phyloP scores from a whole-genome alignment of 2,888 invertebrate species.

The Epinotia bilunana region DNA sequence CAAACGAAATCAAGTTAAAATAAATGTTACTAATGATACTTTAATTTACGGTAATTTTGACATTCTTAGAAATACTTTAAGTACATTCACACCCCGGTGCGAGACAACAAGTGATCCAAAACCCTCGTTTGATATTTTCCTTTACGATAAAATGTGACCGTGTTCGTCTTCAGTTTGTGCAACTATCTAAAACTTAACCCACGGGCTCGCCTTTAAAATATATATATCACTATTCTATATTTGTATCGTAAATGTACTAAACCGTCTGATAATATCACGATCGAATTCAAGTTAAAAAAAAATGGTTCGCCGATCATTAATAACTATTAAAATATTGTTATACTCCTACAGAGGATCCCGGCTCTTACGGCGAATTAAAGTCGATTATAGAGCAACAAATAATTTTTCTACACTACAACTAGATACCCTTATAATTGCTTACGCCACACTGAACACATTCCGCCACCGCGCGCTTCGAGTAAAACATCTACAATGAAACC shows the following conservation, averaged over 20 bases:
- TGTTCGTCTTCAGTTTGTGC: conserved; percentile 46
- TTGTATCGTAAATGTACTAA: conserved; percentile 31
- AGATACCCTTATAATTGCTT: conserved; percentile 39
- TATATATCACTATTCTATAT: conserved; percentile 32
- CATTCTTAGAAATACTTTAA: conserved; percentile 47
- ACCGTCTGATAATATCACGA: conserved; percentile 10
- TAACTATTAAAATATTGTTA: conserved; percentile 34
- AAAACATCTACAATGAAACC: conserved; percentile 6
- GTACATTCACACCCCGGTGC: conserved; percentile 52
- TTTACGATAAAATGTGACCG: conserved; percentile 42
- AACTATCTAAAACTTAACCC: conserved; percentile 33
- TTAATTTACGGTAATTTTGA: conserved; percentile 27
- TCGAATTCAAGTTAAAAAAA: conserved; percentile 28
- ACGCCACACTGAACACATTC: conserved; percentile 41
- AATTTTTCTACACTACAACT: conserved; percentile 44
- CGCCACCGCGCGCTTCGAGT: conserved; percentile 32
- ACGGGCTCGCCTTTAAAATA: conserved; percentile 20
- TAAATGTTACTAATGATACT: conserved; percentile 9
- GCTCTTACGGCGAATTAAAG: conserved; percentile 14
- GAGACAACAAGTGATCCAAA: conserved; percentile 53
- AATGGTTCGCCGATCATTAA: conserved; percentile 20
- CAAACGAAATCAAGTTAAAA: not conserved
- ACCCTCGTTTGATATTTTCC: conserved; percentile 21
- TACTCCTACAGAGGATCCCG: conserved; percentile 25
- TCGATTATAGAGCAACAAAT: conserved; percentile 37